Evolutionary conservation across 2,113 vertebrate genomes (phyloP).

Genomic region (Calidris pygmaea): DNA sequence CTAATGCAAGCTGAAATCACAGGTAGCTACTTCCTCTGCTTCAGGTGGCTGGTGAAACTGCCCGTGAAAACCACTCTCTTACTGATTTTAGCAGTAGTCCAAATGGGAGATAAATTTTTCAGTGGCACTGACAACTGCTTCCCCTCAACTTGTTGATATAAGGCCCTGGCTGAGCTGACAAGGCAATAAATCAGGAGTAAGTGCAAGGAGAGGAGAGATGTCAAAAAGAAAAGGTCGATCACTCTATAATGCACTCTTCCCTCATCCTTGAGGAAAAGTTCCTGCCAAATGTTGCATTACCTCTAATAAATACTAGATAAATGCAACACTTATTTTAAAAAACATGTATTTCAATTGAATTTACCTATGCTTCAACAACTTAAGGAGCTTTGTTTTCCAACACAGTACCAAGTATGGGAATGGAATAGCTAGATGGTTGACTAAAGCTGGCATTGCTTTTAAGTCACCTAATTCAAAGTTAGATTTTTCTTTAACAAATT

Average conservation of each 20-base stretch:
- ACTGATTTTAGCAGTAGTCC: not conserved
- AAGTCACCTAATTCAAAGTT: not conserved
- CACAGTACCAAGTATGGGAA: not conserved
- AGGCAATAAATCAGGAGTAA: not conserved
- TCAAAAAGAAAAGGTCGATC: not conserved
- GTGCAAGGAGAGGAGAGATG: not conserved
- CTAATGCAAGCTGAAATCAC: not conserved
- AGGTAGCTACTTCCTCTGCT: not conserved
- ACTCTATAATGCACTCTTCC: not conserved
- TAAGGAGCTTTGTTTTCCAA: not conserved
- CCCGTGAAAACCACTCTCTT: not conserved
- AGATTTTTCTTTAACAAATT: not conserved
- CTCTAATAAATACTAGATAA: not conserved
- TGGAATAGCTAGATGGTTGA: not conserved
- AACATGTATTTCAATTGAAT: rapidly evolving
- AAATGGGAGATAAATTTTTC: not conserved
- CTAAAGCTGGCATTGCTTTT: not conserved
- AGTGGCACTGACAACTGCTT: not conserved
- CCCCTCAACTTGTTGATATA: not conserved
- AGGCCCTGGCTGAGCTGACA: not conserved
- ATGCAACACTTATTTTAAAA: not conserved
- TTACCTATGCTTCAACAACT: not conserved
- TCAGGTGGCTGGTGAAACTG: not conserved
- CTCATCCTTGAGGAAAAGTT: not conserved
- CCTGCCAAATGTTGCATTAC: not conserved